Evolutionary conservation across 2,113 vertebrate species (phyloP), one percentile per base, ranked within the genome.

Genomic region (Prionailurus viverrinus): DNA sequence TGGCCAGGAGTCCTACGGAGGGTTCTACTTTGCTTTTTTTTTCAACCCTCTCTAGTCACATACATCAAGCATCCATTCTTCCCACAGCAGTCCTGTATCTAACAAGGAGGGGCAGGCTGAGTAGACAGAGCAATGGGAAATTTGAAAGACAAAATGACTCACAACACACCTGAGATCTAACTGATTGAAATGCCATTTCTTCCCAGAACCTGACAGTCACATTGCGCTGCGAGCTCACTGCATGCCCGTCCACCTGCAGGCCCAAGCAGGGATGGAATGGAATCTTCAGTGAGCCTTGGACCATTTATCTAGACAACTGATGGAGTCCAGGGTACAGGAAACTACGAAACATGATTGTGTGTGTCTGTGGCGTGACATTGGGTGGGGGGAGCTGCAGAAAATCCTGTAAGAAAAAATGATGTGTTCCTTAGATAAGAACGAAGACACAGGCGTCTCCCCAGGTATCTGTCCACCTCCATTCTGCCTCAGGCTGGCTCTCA

Each of bases 101-200:
- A 16, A 33, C 29, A 33, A 23, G 73, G 45, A 81, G 27, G 55
- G 5, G 11, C 1, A 94, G 93, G 53, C 83, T 94, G 71, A 55
- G 21, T 91, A 96, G 96, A 87, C 91, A 94, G 80, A 98, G 97
- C 95, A 97, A 93, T 88, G 82, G 65, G 86, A 83, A 87, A 69
- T 97, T 97, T 92, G 91, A 92, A 98, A 98, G 81, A 91, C 95
- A 96, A 79, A 96, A 73, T 97, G 78, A 97, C 96, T 98, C 85
- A 93, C 61, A 94, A 33, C 21, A 36, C 93, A 93, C 95, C 87
- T 90, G 92, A 97, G 73, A 82, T 93, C 83, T 98, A 97, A 98
- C 97, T 97, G 92, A 11, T 84, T 74, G 58, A 94, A 84, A 97
- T 97, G 94, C 79, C 92, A 76, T 97, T 98, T 98, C 95, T 93